Evolutionary conservation across 2,888 invertebrate species (phyloP).

Genomic region (Leptinotarsa rubiginosa): DNA sequence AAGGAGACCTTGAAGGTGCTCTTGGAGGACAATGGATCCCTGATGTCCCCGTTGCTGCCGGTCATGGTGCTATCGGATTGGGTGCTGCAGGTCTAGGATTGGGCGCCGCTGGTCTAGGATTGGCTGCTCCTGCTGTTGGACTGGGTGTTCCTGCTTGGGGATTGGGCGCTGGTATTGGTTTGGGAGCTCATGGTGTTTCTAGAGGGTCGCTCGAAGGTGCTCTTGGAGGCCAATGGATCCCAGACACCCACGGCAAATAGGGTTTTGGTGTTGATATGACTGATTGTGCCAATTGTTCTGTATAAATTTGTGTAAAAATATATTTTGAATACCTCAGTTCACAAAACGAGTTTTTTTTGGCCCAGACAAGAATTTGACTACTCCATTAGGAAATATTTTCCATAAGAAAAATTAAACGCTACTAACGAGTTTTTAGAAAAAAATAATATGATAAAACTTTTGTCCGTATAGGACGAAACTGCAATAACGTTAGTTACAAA

Average conservation of each 20-base stretch:
- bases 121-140: constrained; percentile 22
- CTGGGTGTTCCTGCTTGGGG: constrained; percentile 32
- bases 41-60: constrained; percentile 46
- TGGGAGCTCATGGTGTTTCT: constrained; percentile 37
- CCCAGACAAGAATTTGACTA: not conserved
- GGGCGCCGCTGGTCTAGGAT: constrained; percentile 22
- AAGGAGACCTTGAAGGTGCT: constrained; percentile 45
- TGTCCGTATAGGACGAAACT: too few relatives aligned
- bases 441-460: too few relatives aligned
- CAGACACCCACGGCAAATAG: constrained; percentile 46
- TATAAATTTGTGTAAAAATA: constrained; percentile 7
- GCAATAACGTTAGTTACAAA: too few relatives aligned
- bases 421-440: too few relatives aligned
- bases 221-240: constrained; percentile 56
- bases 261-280: constrained; percentile 33
- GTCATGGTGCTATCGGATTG: constrained; percentile 16
- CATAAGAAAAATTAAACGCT: too few relatives aligned
- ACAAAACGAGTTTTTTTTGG: constrained; percentile 20
- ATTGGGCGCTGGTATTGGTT: constrained; percentile 35
- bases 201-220: constrained; percentile 47
- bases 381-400: not conserved
- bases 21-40: constrained; percentile 48
- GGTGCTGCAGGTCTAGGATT: constrained; percentile 7
- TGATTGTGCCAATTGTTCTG: constrained; percentile 27
- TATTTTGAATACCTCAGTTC: constrained; percentile 15